These are phyloP conservation scores for Tolypeutes matacus DNA, from an alignment of 2,797 vertebrate genomes.

Conservation along the genomic window DNA sequence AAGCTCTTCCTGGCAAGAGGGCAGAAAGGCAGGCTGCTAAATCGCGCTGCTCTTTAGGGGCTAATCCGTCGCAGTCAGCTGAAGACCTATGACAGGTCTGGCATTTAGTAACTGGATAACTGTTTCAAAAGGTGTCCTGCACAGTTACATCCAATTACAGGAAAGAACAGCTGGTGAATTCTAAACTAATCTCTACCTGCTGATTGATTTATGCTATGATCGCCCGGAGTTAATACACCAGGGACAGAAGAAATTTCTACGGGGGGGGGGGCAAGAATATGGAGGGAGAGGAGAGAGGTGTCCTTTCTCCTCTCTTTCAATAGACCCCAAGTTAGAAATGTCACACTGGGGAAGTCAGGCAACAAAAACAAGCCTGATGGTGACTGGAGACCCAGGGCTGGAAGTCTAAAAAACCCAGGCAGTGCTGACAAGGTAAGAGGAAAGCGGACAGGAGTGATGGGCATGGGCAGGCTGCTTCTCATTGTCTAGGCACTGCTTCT, in stretches of 20 bases:
- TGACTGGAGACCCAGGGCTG: background rate
- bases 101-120: slow-evolving; percentile 86
- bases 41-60: slow-evolving; percentile 78
- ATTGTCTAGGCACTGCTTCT: background rate
- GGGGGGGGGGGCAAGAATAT: slow-evolving; percentile 59
- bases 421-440: background rate
- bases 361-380: slow-evolving; percentile 18
- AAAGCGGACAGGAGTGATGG: background rate
- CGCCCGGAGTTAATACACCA: slow-evolving; percentile 80
- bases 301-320: slow-evolving; percentile 75
- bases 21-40: slow-evolving; percentile 70
- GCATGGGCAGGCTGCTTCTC: background rate
- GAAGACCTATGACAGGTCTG: slow-evolving; percentile 84
- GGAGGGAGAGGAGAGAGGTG: slow-evolving; percentile 57
- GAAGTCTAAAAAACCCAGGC: slow-evolving; percentile 16
- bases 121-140: slow-evolving; percentile 86
- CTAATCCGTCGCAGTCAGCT: slow-evolving; percentile 83
- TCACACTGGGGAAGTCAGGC: background rate
- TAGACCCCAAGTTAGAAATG: slow-evolving; percentile 61
- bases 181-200: slow-evolving; percentile 86
- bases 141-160: slow-evolving; percentile 86
- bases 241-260: slow-evolving; percentile 80
- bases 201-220: slow-evolving; percentile 84
- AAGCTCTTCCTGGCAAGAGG: slow-evolving; percentile 63
- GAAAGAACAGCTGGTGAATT: slow-evolving; percentile 86